Conservation (phyloP, 2,888 invertebrate genomes). For the Mesochorus sp. region DNA sequence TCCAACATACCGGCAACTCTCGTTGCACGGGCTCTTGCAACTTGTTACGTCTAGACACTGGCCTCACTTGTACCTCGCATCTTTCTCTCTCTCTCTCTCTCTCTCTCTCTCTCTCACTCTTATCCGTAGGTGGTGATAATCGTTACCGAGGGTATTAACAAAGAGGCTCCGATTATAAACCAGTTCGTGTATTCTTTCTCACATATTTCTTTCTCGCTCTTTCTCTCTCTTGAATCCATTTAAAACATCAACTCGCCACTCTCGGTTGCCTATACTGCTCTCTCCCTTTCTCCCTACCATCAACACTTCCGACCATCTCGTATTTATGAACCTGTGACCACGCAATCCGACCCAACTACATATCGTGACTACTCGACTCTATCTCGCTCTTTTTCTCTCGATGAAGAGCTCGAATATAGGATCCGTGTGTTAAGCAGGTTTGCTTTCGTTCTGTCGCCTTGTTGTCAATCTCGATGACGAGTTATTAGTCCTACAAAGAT, state of each 20-base stretch:
- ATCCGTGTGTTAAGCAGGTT: background rate
- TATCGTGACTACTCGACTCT: slow-evolving; percentile 50
- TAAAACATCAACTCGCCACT: slow-evolving; percentile 63
- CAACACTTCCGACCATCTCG: slow-evolving; percentile 55
- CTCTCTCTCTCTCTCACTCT: slow-evolving; percentile 25
- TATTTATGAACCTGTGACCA: slow-evolving; percentile 59
- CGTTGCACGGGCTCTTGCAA: slow-evolving; percentile 56
- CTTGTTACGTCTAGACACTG: slow-evolving; percentile 62
- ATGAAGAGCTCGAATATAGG: slow-evolving; percentile 5
- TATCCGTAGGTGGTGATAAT: slow-evolving; percentile 62
- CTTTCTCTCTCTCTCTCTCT: slow-evolving; percentile 30
- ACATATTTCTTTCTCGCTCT: slow-evolving; percentile 45
- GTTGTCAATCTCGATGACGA: slow-evolving; percentile 34
- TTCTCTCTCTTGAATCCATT: slow-evolving; percentile 60
- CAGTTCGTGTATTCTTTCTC: slow-evolving; percentile 59
- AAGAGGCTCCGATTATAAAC: slow-evolving; percentile 61
- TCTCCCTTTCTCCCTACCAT: slow-evolving; percentile 36
- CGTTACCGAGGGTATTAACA: slow-evolving; percentile 62
- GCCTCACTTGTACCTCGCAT: slow-evolving; percentile 47
- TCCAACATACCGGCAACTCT: slow-evolving; percentile 47
- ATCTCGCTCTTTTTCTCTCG: background rate
- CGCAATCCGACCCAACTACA: slow-evolving; percentile 47
- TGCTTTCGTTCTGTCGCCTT: slow-evolving; percentile 36
- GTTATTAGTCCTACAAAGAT: slow-evolving; percentile 41
- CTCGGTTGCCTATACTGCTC: slow-evolving; percentile 13